Evolutionary conservation across 2,797 vertebrate species (phyloP), one percentile per base, ranked within the genome.

Genomic region (Trematomus bernacchii): DNA sequence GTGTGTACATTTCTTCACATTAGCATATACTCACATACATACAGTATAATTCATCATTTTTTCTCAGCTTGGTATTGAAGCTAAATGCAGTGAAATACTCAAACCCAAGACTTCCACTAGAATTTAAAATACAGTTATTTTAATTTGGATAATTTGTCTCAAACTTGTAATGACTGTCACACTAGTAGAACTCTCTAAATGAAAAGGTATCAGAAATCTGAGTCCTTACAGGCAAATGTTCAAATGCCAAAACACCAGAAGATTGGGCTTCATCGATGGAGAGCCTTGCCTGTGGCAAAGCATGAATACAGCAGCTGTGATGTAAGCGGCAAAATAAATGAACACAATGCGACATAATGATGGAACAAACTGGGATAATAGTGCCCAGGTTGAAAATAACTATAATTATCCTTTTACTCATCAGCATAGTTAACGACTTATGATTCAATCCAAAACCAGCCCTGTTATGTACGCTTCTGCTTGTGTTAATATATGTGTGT

Each of bases 331-430:
- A 75, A 73, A 19, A 44, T 51, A 59, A 40, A 2, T 15, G n/a
- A 60, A 74, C 47, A 77, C 63, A 77, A 62, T 75, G 46, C 27
- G 16, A 46, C 71, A 44, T 58, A 53, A 71, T 76, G 71, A 85
- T 79, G 18, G 54, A 57, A 66, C 66, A 69, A 74, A 81, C 83
- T 68, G 53, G 52, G 48, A 80, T 78, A 71, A 55, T 52, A 66
- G 59, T 7, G 2, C n/a, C 57, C 37, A 43, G 43, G 44, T 55
- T 47, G 62, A 64, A 75, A 77, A 83, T 80, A 57, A 74, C 72
- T 63, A n/a, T 64, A 79, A 87, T 87, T 69, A 66, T 83, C 42
- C 19, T 59, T 73, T 80, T 59, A 71, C 54, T 66, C 57, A 76
- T 85, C 43, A 72, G 48, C 80, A 53, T 65, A 58, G 52, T 77